phyloP scores from a whole-genome alignment of 2,888 invertebrate genomes.

The Drosophila trichaetosa region DNA sequence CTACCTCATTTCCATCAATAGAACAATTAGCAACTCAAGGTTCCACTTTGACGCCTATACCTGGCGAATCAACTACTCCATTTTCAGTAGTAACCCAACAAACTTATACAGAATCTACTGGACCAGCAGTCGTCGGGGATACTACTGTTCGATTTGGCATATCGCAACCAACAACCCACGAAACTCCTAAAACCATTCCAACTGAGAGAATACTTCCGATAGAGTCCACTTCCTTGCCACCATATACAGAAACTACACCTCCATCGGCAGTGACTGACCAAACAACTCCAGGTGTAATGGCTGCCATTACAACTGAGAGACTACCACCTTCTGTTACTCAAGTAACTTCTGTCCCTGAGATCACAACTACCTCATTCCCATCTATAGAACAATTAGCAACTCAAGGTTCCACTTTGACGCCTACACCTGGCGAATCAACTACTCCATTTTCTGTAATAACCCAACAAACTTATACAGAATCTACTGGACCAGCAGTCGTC shows the following conservation, averaged over 20 bases:
- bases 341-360: too few species aligned
- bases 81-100: too few species aligned
- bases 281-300: neutral
- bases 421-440: neutral
- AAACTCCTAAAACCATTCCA: neutral
- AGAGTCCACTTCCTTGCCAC: too few species aligned
- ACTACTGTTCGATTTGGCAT: neutral
- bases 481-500: neutral
- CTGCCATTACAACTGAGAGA: too few species aligned
- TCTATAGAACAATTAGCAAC: neutral
- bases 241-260: too few species aligned
- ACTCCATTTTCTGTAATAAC: neutral
- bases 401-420: neutral
- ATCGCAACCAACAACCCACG: neutral
- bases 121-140: neutral
- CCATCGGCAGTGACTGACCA: neutral
- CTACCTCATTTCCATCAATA: too few species aligned
- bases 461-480: neutral
- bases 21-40: too few species aligned
- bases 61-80: neutral
- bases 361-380: too few species aligned
- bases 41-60: neutral
- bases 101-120: too few species aligned
- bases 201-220: too few species aligned
- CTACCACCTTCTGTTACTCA: too few species aligned